Conservation (phyloP, 2,888 invertebrate species). For the Argyresthia albistria region DNA sequence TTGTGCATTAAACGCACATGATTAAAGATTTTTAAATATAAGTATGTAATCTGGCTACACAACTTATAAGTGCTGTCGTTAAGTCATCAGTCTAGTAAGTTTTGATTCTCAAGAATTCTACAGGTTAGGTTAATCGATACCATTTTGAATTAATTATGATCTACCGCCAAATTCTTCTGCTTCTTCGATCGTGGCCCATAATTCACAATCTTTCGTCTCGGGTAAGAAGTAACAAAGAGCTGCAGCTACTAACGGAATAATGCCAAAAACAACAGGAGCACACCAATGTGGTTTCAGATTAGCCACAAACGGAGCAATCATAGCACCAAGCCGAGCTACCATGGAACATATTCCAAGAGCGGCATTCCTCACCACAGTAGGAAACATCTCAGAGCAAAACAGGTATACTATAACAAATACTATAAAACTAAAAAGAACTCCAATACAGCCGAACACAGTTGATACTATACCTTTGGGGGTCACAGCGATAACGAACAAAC, state of each 20-base stretch:
- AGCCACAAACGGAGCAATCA: slow-evolving; percentile 87
- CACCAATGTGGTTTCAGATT: slow-evolving; percentile 71
- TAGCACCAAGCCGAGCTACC: slow-evolving; percentile 89
- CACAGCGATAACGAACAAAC: slow-evolving; percentile 74
- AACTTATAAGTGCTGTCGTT: too few species aligned
- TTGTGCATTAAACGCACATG: too few species aligned
- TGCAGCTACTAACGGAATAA: slow-evolving; percentile 74
- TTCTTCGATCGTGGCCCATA: slow-evolving; percentile 87
- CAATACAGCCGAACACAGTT: slow-evolving; percentile 76
- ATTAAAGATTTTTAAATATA: too few species aligned
- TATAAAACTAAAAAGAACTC: slow-evolving; percentile 85
- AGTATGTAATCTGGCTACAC: too few species aligned
- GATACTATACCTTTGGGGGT: slow-evolving; percentile 48
- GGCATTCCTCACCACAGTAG: slow-evolving; percentile 89
- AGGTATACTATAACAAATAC: slow-evolving; percentile 89
- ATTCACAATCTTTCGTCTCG: slow-evolving; percentile 82
- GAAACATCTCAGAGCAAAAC: slow-evolving; percentile 89
- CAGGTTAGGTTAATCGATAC: too few species aligned
- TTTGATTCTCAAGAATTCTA: too few species aligned
- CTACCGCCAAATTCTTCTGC: slow-evolving; percentile 46
- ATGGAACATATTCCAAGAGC: slow-evolving; percentile 92
- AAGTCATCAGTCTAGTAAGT: too few species aligned
- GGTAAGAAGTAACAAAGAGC: slow-evolving; percentile 76
- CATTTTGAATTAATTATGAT: too few species aligned
- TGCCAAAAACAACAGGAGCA: slow-evolving; percentile 81